These are phyloP conservation scores for Cranoglanis bouderius DNA, from an alignment of 2,113 vertebrate species.

Conservation along the genomic window DNA sequence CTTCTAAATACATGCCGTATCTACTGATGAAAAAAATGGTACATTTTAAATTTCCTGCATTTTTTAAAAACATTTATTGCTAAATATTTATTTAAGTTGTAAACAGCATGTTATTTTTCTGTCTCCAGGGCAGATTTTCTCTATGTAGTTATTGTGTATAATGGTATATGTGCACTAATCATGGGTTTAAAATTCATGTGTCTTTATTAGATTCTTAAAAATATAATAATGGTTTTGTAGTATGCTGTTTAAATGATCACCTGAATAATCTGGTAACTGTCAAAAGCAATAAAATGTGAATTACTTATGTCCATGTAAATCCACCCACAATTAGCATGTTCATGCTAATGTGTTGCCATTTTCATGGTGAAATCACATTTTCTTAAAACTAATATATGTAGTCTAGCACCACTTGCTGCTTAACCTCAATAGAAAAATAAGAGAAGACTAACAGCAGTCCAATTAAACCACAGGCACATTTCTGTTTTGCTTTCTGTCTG, in stretches of 20 bases:
- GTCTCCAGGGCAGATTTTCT: background rate
- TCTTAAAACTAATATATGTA: background rate
- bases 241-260: background rate
- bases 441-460: background rate
- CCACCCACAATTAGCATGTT: background rate
- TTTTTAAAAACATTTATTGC: background rate
- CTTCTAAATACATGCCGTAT: background rate
- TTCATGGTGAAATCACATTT: background rate
- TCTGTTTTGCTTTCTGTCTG: conserved; percentile 3
- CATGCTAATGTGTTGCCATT: background rate
- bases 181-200: background rate
- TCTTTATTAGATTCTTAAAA: background rate
- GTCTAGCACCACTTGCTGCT: background rate
- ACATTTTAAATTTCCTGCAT: background rate
- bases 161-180: background rate
- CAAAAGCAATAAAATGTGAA: background rate
- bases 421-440: background rate
- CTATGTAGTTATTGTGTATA: background rate
- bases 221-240: background rate
- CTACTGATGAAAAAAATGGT: background rate
- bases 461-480: background rate
- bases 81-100: background rate
- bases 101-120: background rate
- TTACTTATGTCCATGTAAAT: background rate
- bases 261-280: background rate